These are phyloP conservation scores for Campaea margaritaria DNA, from an alignment of 2,888 invertebrate species.

Conservation along the genomic window DNA sequence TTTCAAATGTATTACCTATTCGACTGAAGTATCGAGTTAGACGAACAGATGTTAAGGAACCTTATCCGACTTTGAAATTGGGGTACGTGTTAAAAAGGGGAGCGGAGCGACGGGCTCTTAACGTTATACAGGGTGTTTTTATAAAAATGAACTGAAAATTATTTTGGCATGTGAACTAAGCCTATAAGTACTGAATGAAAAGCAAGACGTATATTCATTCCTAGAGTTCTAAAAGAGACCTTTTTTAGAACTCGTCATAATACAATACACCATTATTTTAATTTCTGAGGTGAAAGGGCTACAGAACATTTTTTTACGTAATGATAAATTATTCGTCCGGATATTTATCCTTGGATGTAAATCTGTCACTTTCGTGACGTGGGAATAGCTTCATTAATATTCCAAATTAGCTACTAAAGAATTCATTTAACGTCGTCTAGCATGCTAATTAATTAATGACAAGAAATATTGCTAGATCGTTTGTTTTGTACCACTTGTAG, in stretches of 20 bases:
- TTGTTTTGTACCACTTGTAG: conserved; percentile 30
- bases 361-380: conserved; percentile 6
- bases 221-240: too few relatives aligned
- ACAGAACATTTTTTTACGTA: too few relatives aligned
- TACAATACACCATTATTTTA: too few relatives aligned
- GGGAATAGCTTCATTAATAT: conserved; percentile 15
- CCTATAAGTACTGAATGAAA: too few relatives aligned
- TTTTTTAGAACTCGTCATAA: too few relatives aligned
- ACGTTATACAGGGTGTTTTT: conserved; percentile 54
- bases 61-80: conserved; percentile 63
- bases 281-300: too few relatives aligned
- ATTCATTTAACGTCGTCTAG: conserved; percentile 35
- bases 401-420: conserved; percentile 12
- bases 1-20: conserved; percentile 28
- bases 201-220: too few relatives aligned
- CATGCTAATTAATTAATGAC: conserved; percentile 61
- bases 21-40: conserved; percentile 42
- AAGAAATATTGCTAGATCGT: conserved; percentile 48
- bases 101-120: conserved; percentile 34
- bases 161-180: not conserved
- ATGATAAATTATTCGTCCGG: too few relatives aligned
- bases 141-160: not conserved
- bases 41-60: conserved; percentile 73
- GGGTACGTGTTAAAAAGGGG: conserved; percentile 51
- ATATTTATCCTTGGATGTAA: conserved; percentile 17